Base-by-base conservation (phyloP, 2,797 vertebrate species). In the Enteromius anoplus region DNA sequence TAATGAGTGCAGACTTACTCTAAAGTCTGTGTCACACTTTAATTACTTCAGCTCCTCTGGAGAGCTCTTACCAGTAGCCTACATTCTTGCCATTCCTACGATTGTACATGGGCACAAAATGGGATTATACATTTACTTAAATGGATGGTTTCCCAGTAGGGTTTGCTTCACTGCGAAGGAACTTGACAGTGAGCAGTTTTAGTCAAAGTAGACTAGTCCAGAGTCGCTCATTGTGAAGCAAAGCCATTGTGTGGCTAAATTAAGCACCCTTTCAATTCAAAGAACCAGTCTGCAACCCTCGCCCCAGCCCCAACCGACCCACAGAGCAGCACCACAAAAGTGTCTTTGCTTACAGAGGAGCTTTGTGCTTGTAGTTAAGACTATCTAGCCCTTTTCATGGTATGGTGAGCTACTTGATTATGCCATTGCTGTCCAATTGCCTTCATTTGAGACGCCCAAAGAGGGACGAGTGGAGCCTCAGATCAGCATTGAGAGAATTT, bases 11-110 rank as follows among this genome's bases (percentile, higher is more conserved):
- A 65, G 55, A 23, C 34, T 40, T 80, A 66, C 70, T 55, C 40
- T 34, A 42, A 45, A 49, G 40, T 71, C 78, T 73, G 37, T 10
- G 60, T 60, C 40, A 53, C 15, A 69, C 40, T 82, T 87, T 78
- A 87, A 86, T 88, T 86, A 81, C 73, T 87, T 78, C 37, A 75
- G 26, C 49, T 75, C 62, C 77, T 85, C 69, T 75, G 19, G 55
- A 75, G 75, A 65, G 70, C 72, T 87, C 60, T 79, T 71, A 79
- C 60, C 23, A 45, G 64, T 76, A 64, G 42, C 23, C 68, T 37
- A 78, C 80, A 85, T 86, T 84, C 53, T 62, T 69, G 19, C 62
- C 70, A 75, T 49, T 84, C 64, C 62, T 75, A 45, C 75, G 40
- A 73, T 72, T 79, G 66, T 70, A 77, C 37, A 66, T 66, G 62